Evolutionary conservation across 2,797 vertebrate genomes (phyloP), one percentile per base, ranked within the genome.

Genomic region (Perodicticus potto): DNA sequence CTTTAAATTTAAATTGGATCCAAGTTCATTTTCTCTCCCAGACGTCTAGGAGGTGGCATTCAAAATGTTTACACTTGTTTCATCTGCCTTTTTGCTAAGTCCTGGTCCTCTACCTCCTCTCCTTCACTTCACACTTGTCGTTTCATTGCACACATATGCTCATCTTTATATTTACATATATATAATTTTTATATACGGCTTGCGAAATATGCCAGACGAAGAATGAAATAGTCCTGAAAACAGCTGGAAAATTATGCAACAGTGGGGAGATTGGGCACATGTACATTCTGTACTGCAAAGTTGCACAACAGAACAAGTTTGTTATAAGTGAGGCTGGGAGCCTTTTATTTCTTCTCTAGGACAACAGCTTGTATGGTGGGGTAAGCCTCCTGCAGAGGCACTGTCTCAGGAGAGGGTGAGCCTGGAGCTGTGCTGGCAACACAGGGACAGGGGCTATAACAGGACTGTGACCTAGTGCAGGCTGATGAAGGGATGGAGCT

Each of bases 201-300:
- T 97, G 84, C 94, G 96, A 97, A 97, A 97, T 96, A 94, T 97
- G 97, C 95, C 98, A 98, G 98, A 98, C 97, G 72, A 94, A 93
- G 97, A 94, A 63, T 63, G 89, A 97, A 98, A 98, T 96, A 91
- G 87, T 97, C 97, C 94, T 95, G 95, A 96, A 98, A 97, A 98
- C 97, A 98, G 97, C 98, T 98, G 98, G 98, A 98, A 96, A 98
- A 97, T 98, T 98, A 98, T 19, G 97, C 98, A 98, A 98, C 96
- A 76, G 96, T 55, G 95, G 96, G 96, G 95, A 97, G 98, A 95
- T 89, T 94, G 97, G 97, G 98, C 98, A 97, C 97, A 97, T 91
- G 98, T 97, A 98, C 97, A 78, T 96, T 95, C 96, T 96, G 97
- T 25, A n/a, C 96, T 57, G 70, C 95, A 96, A 97, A 98, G 97